Evolutionary conservation across 2,888 invertebrate genomes (phyloP), one percentile per base, ranked within the genome.

Genomic region (Lathronympha strigana): DNA sequence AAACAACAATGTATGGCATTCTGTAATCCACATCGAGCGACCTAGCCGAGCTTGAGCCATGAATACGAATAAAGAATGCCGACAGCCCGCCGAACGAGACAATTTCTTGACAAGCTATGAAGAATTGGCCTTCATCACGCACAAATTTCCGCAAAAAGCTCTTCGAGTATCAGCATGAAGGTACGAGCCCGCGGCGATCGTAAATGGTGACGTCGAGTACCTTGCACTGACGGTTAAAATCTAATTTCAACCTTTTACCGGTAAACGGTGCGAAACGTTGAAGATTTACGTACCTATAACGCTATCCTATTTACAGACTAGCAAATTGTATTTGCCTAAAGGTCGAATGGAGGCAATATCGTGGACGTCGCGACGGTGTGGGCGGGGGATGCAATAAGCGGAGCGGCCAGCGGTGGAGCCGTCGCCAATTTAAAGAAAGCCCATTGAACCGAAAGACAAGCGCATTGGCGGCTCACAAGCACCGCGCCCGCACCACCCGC

Each of bases 361-460:
- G 88, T 85, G 89, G 88, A 84, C 88, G 89, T 84, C 84, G 88
- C 84, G 85, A 80, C 87, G 89, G 84, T 86, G 85, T 86, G 83
- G 88, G 85, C 82, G 82, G 84, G 85, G 86, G 90, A 86, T 87
- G 91, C 90, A 91, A 92, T 91, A 91, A 91, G 88, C 87, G 86
- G 84, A 83, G 87, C 88, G 90, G 86, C 86, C 84, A 88, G 88
- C 84, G 80, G 75, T 84, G 80, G 81, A 85, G 86, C 90, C 90
- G 86, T 90, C 91, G 91, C 90, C 92, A 92, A 92, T 92, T 92
- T 92, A 92, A 92, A 92, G 92, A 92, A 92, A 92, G 90, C 92
- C 90, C 92, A 92, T 82, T 92, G 92, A 92, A 92, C 92, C 87
- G 92, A 90, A 92, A 92, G 92, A 90, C 91, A 92, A 92, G 92